These are phyloP conservation scores for Cerastis rubricosa DNA, from an alignment of 2,888 invertebrate species.

Conservation along the genomic window DNA sequence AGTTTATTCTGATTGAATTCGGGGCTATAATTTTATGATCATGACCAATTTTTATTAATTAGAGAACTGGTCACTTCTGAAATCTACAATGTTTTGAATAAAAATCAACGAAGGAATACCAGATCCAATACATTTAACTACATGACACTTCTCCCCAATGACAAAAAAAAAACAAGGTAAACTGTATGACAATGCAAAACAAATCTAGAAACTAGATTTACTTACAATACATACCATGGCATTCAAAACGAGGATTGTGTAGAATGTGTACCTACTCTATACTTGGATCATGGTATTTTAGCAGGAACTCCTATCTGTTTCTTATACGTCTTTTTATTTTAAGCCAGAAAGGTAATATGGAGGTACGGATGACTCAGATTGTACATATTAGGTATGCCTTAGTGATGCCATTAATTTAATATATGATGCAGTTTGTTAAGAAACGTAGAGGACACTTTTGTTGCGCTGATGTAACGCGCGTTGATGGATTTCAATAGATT, in stretches of 20 bases:
- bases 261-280: constrained; percentile 6
- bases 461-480: constrained; percentile 50
- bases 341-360: constrained; percentile 42
- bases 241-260: not conserved
- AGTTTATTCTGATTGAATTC: constrained; percentile 25
- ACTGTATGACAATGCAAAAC: not conserved
- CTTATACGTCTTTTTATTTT: constrained; percentile 12
- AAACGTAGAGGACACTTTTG: constrained; percentile 46
- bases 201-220: constrained; percentile 12
- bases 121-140: not conserved
- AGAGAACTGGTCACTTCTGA: not conserved
- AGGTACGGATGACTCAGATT: constrained; percentile 60
- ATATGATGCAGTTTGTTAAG: constrained; percentile 54
- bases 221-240: not conserved
- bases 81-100: not conserved
- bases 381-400: constrained; percentile 52
- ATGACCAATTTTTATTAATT: not conserved
- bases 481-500: constrained; percentile 52
- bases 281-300: constrained; percentile 13
- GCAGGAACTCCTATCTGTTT: constrained; percentile 26
- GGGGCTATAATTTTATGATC: constrained; percentile 1
- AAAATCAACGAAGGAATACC: not conserved
- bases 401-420: constrained; percentile 53
- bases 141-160: not conserved
- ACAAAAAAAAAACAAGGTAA: not conserved